Evolutionary conservation across 2,888 invertebrate species (phyloP).

Genomic region (Theretra japonica): DNA sequence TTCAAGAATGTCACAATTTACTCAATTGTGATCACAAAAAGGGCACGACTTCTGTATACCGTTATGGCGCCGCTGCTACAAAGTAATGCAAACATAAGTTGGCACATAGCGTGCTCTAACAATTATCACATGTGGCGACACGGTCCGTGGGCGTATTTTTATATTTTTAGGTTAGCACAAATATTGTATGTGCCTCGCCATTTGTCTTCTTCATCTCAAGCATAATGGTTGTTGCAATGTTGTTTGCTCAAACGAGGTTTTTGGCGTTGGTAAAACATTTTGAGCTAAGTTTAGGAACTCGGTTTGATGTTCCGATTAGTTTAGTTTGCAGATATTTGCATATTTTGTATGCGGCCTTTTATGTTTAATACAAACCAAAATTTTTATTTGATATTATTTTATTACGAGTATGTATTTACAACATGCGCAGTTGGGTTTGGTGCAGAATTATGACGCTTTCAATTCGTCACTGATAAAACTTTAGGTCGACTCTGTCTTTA

Average conservation of each 20-base stretch:
- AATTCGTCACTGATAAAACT: too few species aligned
- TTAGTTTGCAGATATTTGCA: not conserved
- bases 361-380: not conserved
- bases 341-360: not conserved
- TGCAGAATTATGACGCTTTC: too few species aligned
- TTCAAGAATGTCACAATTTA: conserved; percentile 26
- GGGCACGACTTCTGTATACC: conserved; percentile 32
- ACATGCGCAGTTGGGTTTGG: too few species aligned
- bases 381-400: not conserved
- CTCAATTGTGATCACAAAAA: conserved; percentile 29
- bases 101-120: conserved; percentile 52
- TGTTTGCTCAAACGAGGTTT: not conserved
- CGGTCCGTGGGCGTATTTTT: conserved; percentile 29
- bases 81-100: conserved; percentile 44
- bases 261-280: not conserved
- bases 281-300: not conserved
- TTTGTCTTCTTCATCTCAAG: conserved; percentile 12
- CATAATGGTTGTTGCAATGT: conserved; percentile 15
- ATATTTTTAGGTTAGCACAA: conserved; percentile 31
- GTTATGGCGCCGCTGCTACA: conserved; percentile 39
- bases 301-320: not conserved
- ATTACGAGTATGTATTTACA: too few species aligned
- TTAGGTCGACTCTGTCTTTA: too few species aligned
- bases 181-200: conserved; percentile 27
- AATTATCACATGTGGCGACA: conserved; percentile 54